phyloP scores from a whole-genome alignment of 2,113 vertebrate genomes.

The Hippocampus comes region DNA sequence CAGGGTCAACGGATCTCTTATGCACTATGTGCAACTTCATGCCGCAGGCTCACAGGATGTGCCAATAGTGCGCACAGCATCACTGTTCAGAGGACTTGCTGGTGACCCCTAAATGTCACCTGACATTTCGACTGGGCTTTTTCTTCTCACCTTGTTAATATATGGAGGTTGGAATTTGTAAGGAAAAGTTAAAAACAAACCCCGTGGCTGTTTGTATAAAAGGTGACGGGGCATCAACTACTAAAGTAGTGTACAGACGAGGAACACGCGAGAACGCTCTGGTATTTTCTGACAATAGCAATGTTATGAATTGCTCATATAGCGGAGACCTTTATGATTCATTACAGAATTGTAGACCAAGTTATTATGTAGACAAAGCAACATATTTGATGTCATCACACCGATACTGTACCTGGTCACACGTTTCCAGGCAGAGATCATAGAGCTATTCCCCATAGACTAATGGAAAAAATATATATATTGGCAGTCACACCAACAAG shows the following conservation, averaged over 20 bases:
- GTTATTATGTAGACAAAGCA: not conserved
- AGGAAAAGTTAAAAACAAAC: not conserved
- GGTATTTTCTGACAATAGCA: not conserved
- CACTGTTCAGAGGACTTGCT: conserved; percentile 31
- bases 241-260: not conserved
- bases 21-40: conserved; percentile 60
- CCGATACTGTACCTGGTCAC: no score
- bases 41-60: conserved; percentile 29
- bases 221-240: not conserved
- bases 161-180: conserved; percentile 2
- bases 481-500: not conserved
- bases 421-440: not conserved
- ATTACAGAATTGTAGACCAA: not conserved
- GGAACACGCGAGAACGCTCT: not conserved
- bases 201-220: not conserved
- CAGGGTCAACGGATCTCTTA: conserved; percentile 60
- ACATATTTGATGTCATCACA: not conserved
- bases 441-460: not conserved
- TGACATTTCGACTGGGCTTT: conserved; percentile 22
- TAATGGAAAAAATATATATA: not conserved
- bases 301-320: not conserved
- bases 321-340: not conserved
- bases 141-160: conserved; percentile 13
- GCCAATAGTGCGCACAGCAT: conserved; percentile 39
- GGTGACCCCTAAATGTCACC: conserved; percentile 45